Evolutionary conservation across 2,888 invertebrate genomes (phyloP).

Genomic region (Gisinianus flammeolus): DNA sequence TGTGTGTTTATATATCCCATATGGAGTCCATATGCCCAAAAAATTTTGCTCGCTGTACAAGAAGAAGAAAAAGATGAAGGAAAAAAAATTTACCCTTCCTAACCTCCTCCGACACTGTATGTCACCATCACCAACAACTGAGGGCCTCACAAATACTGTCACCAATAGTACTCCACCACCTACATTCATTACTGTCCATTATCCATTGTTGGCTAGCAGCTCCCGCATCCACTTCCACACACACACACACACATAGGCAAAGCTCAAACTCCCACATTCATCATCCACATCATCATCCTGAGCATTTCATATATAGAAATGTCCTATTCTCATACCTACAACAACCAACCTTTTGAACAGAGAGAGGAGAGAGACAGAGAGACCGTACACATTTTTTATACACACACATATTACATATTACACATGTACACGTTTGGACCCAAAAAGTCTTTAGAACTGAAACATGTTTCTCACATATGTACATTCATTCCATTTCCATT

Average conservation of each 20-base stretch:
- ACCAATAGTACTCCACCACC: conserved; percentile 39
- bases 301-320: neutral
- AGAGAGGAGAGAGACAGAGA: too few relatives aligned
- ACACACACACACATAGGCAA: neutral
- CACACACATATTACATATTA: too few relatives aligned
- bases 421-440: too few relatives aligned
- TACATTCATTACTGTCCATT: conserved; percentile 45
- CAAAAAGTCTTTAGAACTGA: neutral
- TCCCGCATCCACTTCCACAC: conserved; percentile 19
- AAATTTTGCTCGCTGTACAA: conserved; percentile 34
- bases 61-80: neutral
- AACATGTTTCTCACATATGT: neutral
- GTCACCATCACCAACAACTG: conserved; percentile 44
- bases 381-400: too few relatives aligned
- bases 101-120: conserved; percentile 45
- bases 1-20: conserved; percentile 27
- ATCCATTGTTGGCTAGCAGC: conserved; percentile 37
- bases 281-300: conserved; percentile 16
- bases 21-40: conserved; percentile 40
- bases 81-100: conserved; percentile 45
- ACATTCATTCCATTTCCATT: neutral
- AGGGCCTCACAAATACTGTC: conserved; percentile 43
- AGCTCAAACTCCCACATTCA: conserved; percentile 38
- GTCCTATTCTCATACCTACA: neutral
- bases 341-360: neutral